Base-by-base conservation (phyloP, 1,140 invertebrate species). In the Archivesica marissinica region DNA sequence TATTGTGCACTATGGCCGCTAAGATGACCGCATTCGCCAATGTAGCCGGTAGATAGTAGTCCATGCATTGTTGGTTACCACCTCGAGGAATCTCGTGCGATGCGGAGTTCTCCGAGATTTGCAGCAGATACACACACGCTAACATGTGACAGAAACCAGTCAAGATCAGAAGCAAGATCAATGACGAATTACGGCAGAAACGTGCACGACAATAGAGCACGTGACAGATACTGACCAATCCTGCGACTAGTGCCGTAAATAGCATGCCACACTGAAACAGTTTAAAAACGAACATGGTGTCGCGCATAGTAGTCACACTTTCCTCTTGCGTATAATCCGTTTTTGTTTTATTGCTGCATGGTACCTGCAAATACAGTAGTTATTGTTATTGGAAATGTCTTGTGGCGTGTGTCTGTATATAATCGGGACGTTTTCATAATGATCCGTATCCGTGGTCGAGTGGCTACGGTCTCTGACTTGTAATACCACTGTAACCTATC, bases 241-340 rank as follows among this genome's bases (percentile, higher is more conserved):
- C 76, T 20, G 76, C 56, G 13, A 23, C 50, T n/a, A 79, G 50
- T 30, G 56, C 35, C n/a, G 76, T 41, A 47, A 79, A 79, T 41
- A 79, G 64, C 38, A 79, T 17, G 13, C 76, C 76, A 54, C 28
- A 44, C n/a, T 79, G 76, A 38, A 79, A 79, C 20, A 79, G 56
- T 20, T 59, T n/a, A 39, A 76, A 56, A 52, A 76, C n/a, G n/a
- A 76, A 76, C 74, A 76, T 76, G 0, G 54, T 59, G 74, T 56
- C 38, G 17, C 72, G 15, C 39, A 75, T 4, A 23, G n/a, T 35
- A 3, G 13, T 13, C 1, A 7, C 38, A 20, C 20, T 64, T 35
- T 33, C 59, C 33, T 35, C 20, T 33, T 64, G 4, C 38, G 59
- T 13, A 35, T 33, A 64, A 7, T 35, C 23, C 15, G 23, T 1